phyloP scores from a whole-genome alignment of 2,888 invertebrate species.

The Mythimna pallens region DNA sequence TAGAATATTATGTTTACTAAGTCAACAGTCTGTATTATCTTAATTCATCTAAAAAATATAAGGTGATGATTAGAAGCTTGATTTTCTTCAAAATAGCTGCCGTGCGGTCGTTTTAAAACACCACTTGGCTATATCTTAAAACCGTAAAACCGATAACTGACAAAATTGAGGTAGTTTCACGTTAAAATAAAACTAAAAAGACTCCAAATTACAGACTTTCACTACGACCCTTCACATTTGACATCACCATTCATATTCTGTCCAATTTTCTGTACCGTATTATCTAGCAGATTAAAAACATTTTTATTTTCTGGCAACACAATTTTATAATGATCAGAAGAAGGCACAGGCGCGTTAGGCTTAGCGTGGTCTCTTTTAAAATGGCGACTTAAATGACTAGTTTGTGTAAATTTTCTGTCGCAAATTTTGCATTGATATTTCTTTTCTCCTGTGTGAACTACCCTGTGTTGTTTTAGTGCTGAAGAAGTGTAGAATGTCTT shows the following conservation, averaged over 20 bases:
- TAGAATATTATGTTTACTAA: not conserved
- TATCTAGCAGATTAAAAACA: conserved; percentile 69
- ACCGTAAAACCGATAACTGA: conserved; percentile 23
- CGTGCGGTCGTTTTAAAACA: not conserved
- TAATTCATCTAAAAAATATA: not conserved
- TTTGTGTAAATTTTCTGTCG: conserved; percentile 85
- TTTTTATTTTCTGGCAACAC: conserved; percentile 70
- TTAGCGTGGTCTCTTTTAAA: conserved; percentile 85
- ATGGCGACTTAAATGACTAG: conserved; percentile 85
- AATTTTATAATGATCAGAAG: conserved; percentile 79
- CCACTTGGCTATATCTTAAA: not conserved
- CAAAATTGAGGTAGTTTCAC: conserved; percentile 54
- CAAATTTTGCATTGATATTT: conserved; percentile 87
- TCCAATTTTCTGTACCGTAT: conserved; percentile 53
- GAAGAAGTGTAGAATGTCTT: conserved; percentile 88
- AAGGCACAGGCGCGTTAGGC: conserved; percentile 79
- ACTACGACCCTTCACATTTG: conserved; percentile 75
- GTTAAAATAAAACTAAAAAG: conserved; percentile 14
- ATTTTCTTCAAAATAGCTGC: not conserved
- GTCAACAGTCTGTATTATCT: not conserved
- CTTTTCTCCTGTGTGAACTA: conserved; percentile 87
- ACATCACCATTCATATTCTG: conserved; percentile 45
- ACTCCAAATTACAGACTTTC: not conserved
- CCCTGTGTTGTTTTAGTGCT: conserved; percentile 84
- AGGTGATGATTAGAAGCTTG: not conserved